These are phyloP conservation scores for Drosophila bunnanda DNA, from an alignment of 2,888 invertebrate species.

Conservation along the genomic window DNA sequence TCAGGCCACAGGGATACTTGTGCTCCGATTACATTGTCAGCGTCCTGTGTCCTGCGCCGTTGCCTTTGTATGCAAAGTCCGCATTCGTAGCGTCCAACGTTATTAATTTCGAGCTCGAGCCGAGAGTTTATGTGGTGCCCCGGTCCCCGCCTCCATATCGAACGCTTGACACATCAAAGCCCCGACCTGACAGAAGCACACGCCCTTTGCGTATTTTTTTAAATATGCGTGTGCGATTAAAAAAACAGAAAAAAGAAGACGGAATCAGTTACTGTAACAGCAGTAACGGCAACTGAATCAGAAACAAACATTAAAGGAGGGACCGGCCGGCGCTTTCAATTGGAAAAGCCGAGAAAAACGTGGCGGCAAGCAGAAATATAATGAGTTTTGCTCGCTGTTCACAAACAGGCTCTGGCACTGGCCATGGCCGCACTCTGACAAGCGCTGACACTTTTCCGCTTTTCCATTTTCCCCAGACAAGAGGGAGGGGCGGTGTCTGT, in stretches of 20 bases:
- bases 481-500: constrained; percentile 16
- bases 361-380: constrained; percentile 55
- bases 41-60: constrained; percentile 13
- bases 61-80: constrained; percentile 48
- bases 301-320: constrained; percentile 41
- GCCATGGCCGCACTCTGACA: constrained; percentile 64
- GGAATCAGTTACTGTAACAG: constrained; percentile 9
- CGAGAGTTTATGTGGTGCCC: constrained; percentile 31
- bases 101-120: constrained; percentile 50
- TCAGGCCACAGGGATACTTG: constrained; percentile 6
- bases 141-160: constrained; percentile 54
- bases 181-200: constrained; percentile 50
- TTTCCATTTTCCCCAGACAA: constrained; percentile 28
- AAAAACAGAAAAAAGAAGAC: constrained; percentile 10
- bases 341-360: constrained; percentile 54
- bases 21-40: constrained; percentile 27
- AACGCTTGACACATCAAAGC: constrained; percentile 65
- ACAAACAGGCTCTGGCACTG: constrained; percentile 59
- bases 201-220: constrained; percentile 15
- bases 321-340: constrained; percentile 59
- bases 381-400: constrained; percentile 75
- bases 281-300: constrained; percentile 36
- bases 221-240: constrained; percentile 52
- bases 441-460: constrained; percentile 69
- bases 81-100: constrained; percentile 19